Conservation (phyloP, 2,113 vertebrate genomes). For the Sialia sialis region DNA sequence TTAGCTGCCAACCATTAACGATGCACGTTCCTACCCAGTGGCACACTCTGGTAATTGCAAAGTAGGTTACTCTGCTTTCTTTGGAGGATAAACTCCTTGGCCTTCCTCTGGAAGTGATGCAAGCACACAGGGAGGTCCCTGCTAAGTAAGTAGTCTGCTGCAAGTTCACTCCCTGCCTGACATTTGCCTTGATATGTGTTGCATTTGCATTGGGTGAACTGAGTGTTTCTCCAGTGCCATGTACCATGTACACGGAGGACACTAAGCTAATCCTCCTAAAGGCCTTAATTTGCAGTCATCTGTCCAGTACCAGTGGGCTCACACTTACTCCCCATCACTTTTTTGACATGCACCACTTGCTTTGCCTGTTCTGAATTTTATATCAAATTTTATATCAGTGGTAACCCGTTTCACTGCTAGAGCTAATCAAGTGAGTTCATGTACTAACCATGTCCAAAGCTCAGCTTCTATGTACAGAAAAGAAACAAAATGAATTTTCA, state of each 20-base stretch:
- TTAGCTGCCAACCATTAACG: not conserved
- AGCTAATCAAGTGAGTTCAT: not conserved
- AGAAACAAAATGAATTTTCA: slow-evolving; percentile 32
- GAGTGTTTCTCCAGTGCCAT: not conserved
- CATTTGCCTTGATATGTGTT: not conserved
- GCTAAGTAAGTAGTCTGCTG: not conserved
- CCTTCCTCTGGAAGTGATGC: not conserved
- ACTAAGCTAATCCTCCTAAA: not conserved
- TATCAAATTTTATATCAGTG: not conserved
- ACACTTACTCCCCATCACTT: not conserved
- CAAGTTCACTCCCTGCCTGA: not conserved
- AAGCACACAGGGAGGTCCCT: not conserved
- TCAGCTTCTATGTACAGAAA: not conserved
- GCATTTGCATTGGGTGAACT: not conserved
- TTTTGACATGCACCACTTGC: not conserved
- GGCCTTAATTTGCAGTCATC: not conserved
- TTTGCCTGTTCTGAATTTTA: not conserved
- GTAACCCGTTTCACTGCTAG: not conserved
- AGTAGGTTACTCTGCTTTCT: not conserved
- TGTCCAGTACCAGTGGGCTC: not conserved
- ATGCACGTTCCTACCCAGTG: not conserved
- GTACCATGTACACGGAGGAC: accelerated
- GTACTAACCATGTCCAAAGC: not conserved
- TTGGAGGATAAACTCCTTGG: not conserved
- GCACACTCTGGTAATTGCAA: not conserved